phyloP scores from a whole-genome alignment of 2,888 invertebrate species.

The Rapana venosa region DNA sequence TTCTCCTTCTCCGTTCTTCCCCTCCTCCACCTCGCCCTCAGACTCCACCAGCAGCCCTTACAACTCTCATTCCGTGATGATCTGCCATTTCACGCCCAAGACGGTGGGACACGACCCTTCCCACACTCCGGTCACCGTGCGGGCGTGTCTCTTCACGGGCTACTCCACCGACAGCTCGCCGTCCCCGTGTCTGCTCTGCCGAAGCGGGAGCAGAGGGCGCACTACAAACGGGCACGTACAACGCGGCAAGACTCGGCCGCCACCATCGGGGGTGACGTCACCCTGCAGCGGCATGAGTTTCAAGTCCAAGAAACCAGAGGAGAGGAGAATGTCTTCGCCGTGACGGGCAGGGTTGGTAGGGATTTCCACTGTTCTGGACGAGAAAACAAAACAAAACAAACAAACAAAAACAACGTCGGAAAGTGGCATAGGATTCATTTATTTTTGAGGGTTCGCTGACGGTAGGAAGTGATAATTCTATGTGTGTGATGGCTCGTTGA shows the following conservation, averaged over 20 bases:
- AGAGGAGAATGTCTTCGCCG: neutral
- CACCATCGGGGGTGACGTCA: neutral
- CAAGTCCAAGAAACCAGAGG: neutral
- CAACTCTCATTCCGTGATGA: neutral
- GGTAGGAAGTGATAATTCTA: neutral
- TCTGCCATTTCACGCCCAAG: neutral
- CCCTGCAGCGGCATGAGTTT: neutral
- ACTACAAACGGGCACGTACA: neutral
- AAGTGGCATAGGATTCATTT: no score
- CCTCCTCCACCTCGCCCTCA: neutral
- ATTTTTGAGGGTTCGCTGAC: no score
- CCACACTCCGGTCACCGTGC: neutral
- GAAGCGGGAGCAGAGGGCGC: neutral
- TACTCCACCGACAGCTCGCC: neutral
- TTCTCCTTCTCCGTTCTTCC: constrained; percentile 22
- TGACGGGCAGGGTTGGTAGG: no score
- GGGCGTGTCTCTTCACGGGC: neutral
- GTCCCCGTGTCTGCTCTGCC: neutral
- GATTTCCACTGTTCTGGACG: neutral
- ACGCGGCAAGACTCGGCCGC: neutral
- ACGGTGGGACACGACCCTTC: neutral
- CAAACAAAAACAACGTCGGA: no score
- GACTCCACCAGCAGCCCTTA: neutral
- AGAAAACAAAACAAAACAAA: neutral
- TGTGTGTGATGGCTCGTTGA: no score